Base-by-base conservation (phyloP, 2,113 vertebrate genomes). In the Bostrychus sinensis region DNA sequence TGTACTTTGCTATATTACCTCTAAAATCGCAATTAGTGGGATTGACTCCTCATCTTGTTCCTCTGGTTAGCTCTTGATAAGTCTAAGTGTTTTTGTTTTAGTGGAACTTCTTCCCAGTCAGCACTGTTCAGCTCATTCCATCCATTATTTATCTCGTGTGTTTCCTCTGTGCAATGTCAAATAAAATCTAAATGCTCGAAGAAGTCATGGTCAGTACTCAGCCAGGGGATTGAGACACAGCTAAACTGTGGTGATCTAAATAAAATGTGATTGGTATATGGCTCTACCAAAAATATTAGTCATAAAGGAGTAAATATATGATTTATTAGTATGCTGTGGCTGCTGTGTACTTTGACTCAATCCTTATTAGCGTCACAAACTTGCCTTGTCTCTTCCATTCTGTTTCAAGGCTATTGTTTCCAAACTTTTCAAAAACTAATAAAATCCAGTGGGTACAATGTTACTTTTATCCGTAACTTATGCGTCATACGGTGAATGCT, bases 131-230 rank as follows among this genome's bases (percentile, higher is more conserved):
- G 37, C 26, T 70, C 1, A 7, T 23, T 53, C 43, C 34, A 60
- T 56, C 38, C 57, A 19, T 30, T 53, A 64, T 36, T 14, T 26
- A 54, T 61, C 54, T n/a, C 4, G 19, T 13, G 6, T 7, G 0
- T 26, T 45, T 26, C 69, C 38, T 13, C 46, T 46, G 51, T 50
- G 8, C 10, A 4, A 23, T 43, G 30, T 30, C 45, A 61, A 23
- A 3, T n/a, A 45, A 36, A 55, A 66, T 65, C 10, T 5, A 43
- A 62, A 73, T 30, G 41, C 51, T 7, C 22, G 46, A 42, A 32
- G 30, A 32, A 32, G 30, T 30, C 48, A 5, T 16, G 23, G 13
- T 25, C 25, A 7, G 22, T 8, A 9, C 14, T 12, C 42, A 55
- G n/a, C 28, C 19, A 5, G 11, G 23, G 12, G n/a, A 36, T 8